Evolutionary conservation across 2,113 vertebrate species (phyloP).

Genomic region (Monopterus albus): DNA sequence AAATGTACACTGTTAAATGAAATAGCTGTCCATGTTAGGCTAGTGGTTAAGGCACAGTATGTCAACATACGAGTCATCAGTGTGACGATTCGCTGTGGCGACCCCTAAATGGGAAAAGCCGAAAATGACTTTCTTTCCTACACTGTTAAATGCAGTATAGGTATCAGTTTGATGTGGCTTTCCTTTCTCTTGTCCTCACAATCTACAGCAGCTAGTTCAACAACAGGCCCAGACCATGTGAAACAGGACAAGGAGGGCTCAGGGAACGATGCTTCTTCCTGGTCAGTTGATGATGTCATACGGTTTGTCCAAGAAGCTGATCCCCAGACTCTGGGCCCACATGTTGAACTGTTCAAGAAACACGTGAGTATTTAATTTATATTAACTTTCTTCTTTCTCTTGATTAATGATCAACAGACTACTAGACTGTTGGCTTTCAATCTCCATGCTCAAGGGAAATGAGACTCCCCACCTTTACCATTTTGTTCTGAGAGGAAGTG

Average conservation of each 20-base stretch:
- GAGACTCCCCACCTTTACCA: neutral
- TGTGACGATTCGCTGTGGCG: too few species aligned
- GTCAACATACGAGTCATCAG: too few species aligned
- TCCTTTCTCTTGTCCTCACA: neutral
- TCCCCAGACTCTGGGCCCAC: conserved; percentile 89
- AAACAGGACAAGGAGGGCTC: conserved; percentile 86
- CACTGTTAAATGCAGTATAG: too few species aligned
- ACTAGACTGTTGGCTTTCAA: too few species aligned
- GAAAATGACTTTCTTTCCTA: too few species aligned
- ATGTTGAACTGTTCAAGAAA: conserved; percentile 93
- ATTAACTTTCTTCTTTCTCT: neutral
- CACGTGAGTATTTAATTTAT: conserved; percentile 84
- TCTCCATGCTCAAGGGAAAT: neutral
- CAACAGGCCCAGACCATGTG: conserved; percentile 88
- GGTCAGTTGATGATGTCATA: conserved; percentile 96
- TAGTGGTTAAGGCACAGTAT: too few species aligned
- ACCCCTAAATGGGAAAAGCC: too few species aligned
- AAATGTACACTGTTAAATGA: too few species aligned
- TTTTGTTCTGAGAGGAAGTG: conserved; percentile 2
- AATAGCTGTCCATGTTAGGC: too few species aligned
- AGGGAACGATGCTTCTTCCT: conserved; percentile 84
- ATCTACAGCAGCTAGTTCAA: conserved; percentile 88
- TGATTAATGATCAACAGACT: neutral
- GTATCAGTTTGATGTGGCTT: conserved; percentile 7
- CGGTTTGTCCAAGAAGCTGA: conserved; percentile 92